A percentile compares a stretch with the other conserved stretches of the same genome.
phyloP scores from a whole-genome alignment of 2,888 invertebrate species.

The Didymodactylos carnosus region DNA sequence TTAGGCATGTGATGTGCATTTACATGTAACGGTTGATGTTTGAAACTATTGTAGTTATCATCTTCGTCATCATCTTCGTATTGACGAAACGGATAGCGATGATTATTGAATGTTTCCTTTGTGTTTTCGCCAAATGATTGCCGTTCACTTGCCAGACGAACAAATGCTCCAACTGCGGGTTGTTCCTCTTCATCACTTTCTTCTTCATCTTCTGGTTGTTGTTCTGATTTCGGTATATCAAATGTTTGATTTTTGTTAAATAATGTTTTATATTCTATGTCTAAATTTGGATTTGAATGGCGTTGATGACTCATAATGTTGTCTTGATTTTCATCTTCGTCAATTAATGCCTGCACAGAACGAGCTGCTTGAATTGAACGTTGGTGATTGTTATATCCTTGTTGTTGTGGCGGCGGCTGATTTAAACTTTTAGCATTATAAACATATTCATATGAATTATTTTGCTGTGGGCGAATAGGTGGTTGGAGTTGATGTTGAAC shows the following conservation, averaged over 20 bases:
- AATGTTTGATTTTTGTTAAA: not conserved
- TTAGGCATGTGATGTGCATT: too few relatives aligned
- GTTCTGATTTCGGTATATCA: not conserved
- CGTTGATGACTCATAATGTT: not conserved
- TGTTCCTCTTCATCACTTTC: not conserved
- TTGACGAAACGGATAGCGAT: too few relatives aligned
- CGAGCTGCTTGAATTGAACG: not conserved
- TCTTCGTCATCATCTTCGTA: too few relatives aligned
- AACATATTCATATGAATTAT: not conserved
- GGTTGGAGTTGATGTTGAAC: not conserved
- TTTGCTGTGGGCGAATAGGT: not conserved
- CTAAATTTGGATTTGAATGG: not conserved
- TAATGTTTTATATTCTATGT: not conserved
- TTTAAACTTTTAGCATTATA: not conserved
- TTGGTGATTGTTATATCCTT: not conserved
- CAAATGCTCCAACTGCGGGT: not conserved
- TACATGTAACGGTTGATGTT: too few relatives aligned
- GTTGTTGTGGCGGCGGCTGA: not conserved
- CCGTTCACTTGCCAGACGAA: not conserved
- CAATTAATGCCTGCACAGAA: not conserved
- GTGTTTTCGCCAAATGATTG: not conserved
- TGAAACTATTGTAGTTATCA: too few relatives aligned
- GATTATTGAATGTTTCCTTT: too few relatives aligned
- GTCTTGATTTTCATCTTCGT: not conserved
- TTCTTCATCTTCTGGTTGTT: not conserved